Evolutionary conservation across 2,113 vertebrate genomes (phyloP).

Genomic region (Paralichthys olivaceus): DNA sequence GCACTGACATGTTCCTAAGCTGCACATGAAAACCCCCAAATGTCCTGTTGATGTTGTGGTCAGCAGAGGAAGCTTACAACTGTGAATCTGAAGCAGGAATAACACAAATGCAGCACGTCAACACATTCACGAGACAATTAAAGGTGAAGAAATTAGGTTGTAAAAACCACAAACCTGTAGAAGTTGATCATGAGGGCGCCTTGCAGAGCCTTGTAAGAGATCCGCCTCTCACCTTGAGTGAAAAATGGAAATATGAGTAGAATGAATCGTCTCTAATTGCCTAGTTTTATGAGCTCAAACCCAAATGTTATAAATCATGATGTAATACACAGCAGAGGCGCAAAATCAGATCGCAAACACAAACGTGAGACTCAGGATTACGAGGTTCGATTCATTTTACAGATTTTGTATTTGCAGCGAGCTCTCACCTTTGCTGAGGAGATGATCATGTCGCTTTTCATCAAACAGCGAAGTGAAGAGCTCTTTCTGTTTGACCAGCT

Average conservation of each 20-base stretch:
- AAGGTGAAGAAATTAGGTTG: neutral
- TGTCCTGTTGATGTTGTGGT: constrained; percentile 1
- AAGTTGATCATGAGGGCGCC: constrained; percentile 98
- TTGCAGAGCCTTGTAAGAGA: constrained; percentile 82
- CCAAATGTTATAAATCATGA: neutral
- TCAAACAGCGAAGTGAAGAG: constrained; percentile 91
- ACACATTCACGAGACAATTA: neutral
- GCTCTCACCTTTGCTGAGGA: constrained; percentile 89
- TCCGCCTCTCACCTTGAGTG: constrained; percentile 67
- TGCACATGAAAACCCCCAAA: neutral
- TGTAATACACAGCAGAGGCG: neutral
- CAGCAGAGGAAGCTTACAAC: constrained; percentile 5
- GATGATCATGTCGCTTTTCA: constrained; percentile 92
- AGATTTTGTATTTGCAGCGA: neutral
- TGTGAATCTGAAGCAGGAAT: constrained; percentile 21
- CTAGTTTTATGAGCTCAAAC: neutral
- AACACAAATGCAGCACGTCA: neutral
- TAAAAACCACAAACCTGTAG: constrained; percentile 87
- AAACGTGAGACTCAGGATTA: neutral
- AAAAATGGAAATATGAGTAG: neutral
- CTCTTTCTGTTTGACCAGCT: constrained; percentile 89
- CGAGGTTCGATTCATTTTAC: neutral
- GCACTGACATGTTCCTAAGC: constrained; percentile 4
- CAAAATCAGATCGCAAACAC: neutral
- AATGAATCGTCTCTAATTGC: neutral